A percentile compares a stretch with the other conserved stretches of the same genome.
phyloP scores from a whole-genome alignment of 2,797 vertebrate genomes.

The Acropternis orthonyx region DNA sequence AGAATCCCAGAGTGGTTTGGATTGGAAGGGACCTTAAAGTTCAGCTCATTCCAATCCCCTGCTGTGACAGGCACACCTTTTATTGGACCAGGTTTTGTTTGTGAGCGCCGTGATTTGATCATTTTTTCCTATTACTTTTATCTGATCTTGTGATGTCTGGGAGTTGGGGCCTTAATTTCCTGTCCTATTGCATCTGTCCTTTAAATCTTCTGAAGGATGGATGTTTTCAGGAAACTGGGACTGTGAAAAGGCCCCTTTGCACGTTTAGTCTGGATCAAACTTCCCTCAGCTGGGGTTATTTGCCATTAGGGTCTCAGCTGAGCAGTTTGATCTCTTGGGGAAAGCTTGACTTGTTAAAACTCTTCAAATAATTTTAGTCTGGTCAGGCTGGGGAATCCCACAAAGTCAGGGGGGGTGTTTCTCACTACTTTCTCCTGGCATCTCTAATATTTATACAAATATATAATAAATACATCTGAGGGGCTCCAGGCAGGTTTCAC shows the following conservation, averaged over 20 bases:
- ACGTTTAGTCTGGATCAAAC: not conserved
- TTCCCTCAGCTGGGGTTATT: not conserved
- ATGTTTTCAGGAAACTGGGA: not conserved
- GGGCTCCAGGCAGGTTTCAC: not conserved
- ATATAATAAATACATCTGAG: not conserved
- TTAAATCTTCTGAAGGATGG: not conserved
- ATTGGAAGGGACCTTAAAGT: not conserved
- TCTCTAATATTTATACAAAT: not conserved
- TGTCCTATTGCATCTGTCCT: not conserved
- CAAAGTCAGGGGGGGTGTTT: not conserved
- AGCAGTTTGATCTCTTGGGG: not conserved
- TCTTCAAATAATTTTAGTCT: no score
- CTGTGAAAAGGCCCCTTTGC: not conserved
- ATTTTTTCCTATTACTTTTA: not conserved
- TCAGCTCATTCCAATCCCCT: not conserved
- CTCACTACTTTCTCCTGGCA: not conserved
- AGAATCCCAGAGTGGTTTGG: not conserved
- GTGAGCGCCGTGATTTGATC: not conserved
- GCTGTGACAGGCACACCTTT: not conserved
- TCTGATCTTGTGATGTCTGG: not conserved
- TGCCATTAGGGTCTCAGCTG: not conserved
- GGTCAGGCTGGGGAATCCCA: not conserved
- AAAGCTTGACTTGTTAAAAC: not conserved
- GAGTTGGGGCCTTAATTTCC: slow-evolving; percentile 29
- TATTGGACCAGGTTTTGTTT: not conserved